A percentile compares a stretch with the other conserved stretches of the same genome.
phyloP scores from a whole-genome alignment of 2,888 invertebrate species.

The Pseudococcus jackbeardsleyi region DNA sequence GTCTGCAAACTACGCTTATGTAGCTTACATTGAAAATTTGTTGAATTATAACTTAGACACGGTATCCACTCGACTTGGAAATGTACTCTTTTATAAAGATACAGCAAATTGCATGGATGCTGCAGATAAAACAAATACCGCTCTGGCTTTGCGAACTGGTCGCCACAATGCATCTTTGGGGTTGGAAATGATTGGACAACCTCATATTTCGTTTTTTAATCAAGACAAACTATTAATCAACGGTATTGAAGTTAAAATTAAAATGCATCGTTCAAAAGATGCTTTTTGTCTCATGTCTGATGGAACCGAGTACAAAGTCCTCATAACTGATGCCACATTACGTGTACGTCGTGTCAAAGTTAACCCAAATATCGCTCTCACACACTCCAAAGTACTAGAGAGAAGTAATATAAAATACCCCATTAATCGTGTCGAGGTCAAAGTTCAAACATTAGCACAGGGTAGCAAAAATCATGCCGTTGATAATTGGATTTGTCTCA shows the following conservation, averaged over 20 bases:
- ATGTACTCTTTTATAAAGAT: not conserved
- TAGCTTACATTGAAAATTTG: not conserved
- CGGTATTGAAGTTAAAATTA: slow-evolving; percentile 56
- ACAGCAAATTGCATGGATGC: not conserved
- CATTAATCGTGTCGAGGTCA: not conserved
- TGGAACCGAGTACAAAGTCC: not conserved
- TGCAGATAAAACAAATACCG: not conserved
- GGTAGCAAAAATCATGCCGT: not conserved
- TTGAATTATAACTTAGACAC: not conserved
- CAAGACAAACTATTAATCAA: not conserved
- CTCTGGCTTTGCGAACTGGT: not conserved
- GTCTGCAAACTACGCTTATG: not conserved
- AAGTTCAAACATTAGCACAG: not conserved
- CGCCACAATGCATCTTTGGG: not conserved
- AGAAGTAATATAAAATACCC: not conserved
- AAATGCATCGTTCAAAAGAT: not conserved
- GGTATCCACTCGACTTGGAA: not conserved
- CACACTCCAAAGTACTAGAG: not conserved
- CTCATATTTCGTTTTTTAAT: not conserved
- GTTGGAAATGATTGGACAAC: not conserved
- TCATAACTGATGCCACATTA: not conserved
- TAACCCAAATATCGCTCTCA: not conserved
- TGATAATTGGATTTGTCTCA: not conserved
- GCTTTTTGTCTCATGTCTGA: not conserved
- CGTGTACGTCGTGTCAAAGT: not conserved